Conservation (phyloP, 1,140 invertebrate species). For the Bombus ignitus region DNA sequence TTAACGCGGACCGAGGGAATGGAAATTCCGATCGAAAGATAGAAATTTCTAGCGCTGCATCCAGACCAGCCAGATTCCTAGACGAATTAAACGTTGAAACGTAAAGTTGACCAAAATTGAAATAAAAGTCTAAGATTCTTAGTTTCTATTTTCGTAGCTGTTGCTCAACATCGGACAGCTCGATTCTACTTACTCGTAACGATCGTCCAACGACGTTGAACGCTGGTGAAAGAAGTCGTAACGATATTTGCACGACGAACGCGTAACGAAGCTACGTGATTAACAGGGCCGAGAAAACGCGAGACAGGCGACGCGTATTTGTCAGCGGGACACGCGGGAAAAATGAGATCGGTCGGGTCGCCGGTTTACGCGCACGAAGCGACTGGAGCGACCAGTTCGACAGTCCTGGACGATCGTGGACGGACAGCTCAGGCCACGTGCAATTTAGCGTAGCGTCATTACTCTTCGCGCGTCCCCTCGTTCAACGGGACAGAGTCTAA, state of each 20-base stretch:
- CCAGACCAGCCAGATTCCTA: no score
- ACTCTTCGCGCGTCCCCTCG: conserved; percentile 65
- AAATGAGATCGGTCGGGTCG: conserved; percentile 27
- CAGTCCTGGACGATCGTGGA: conserved; percentile 33
- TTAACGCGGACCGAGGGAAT: background rate
- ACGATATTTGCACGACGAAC: conserved; percentile 30
- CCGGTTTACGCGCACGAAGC: conserved; percentile 6
- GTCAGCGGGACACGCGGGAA: conserved; percentile 4
- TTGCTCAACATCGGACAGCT: background rate
- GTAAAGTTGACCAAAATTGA: no score
- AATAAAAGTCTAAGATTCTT: no score
- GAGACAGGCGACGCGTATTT: conserved; percentile 22
- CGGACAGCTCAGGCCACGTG: conserved; percentile 51
- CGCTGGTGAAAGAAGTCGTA: conserved; percentile 15
- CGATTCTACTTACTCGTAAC: background rate
- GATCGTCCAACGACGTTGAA: no score
- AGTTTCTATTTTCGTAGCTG: no score
- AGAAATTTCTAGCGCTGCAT: background rate
- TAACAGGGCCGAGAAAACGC: conserved; percentile 9
- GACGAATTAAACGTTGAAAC: no score
- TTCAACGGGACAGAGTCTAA: conserved; percentile 69
- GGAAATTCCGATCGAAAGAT: background rate
- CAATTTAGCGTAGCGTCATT: conserved; percentile 65
- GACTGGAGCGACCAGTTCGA: conserved; percentile 21
- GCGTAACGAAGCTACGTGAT: conserved; percentile 25